Evolutionary conservation across 2,797 vertebrate genomes (phyloP).

Genomic region (Oreortyx pictus): DNA sequence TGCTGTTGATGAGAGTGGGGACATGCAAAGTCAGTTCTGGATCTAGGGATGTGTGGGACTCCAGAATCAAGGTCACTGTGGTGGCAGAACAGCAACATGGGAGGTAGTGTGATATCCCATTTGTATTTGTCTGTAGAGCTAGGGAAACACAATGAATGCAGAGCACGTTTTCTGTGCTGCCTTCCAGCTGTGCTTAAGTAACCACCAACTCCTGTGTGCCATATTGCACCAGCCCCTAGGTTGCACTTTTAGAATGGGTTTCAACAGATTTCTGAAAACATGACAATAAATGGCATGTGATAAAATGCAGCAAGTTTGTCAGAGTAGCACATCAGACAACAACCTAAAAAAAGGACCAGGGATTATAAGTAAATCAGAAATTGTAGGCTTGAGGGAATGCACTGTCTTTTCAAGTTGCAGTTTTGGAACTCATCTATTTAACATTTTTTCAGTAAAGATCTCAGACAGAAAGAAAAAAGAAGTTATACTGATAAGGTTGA

Average conservation of each 20-base stretch:
- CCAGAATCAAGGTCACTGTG: neutral
- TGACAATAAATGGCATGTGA: neutral
- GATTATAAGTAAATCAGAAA: neutral
- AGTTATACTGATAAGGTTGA: neutral
- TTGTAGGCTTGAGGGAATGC: neutral
- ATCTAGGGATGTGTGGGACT: neutral
- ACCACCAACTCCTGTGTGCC: neutral
- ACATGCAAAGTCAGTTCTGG: neutral
- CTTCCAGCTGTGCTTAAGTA: neutral
- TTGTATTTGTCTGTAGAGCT: neutral
- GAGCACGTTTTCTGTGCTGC: neutral
- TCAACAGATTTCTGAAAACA: neutral
- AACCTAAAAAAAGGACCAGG: neutral
- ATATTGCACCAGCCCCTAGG: neutral
- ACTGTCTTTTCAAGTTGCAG: neutral
- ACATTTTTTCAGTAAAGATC: neutral
- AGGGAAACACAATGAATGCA: neutral
- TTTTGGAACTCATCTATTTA: neutral
- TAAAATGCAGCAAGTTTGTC: neutral
- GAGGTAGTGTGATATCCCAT: accelerated
- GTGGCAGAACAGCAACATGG: neutral
- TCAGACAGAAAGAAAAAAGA: neutral
- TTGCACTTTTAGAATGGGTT: neutral
- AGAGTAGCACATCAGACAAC: neutral
- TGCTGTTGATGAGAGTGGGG: neutral